These are phyloP conservation scores for Nylanderia fulva DNA, from an alignment of 1,140 invertebrate species.

Conservation along the genomic window DNA sequence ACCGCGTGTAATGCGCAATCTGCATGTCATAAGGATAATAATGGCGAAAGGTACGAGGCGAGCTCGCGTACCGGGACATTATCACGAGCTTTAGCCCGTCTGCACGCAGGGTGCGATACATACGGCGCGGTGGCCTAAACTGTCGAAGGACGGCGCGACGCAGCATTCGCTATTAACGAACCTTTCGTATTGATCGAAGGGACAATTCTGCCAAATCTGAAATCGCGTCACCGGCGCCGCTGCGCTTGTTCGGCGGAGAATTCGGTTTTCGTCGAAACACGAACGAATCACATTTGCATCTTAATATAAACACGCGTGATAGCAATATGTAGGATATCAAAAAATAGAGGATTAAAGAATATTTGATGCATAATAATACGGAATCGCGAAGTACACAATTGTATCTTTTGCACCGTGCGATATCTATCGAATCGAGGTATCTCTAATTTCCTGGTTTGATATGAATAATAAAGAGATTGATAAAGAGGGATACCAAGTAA, in stretches of 20 bases:
- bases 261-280: not conserved
- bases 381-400: not conserved
- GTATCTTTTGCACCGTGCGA: not conserved
- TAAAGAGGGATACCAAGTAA: no score
- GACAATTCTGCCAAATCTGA: conserved; percentile 50
- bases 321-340: not conserved
- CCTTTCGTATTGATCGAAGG: conserved; percentile 58
- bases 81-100: conserved; percentile 39
- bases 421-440: not conserved
- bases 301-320: not conserved
- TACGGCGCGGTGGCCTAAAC: conserved; percentile 25
- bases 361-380: no score
- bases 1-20: conserved; percentile 60
- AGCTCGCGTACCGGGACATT: conserved; percentile 48
- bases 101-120: conserved; percentile 14
- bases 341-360: not conserved
- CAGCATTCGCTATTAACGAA: conserved; percentile 59
- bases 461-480: no score
- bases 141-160: conserved; percentile 48
- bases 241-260: not conserved
- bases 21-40: conserved; percentile 64
- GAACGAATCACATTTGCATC: not conserved
- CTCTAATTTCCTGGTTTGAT: not conserved
- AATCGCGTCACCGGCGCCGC: conserved; percentile 3
- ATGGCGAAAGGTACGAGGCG: conserved; percentile 47